Percentiles rank a stretch among this genome's conserved stretches.
phyloP scores from a whole-genome alignment of 92 coral and sea anemone genomes.

The Epizoanthus rinbou region DNA sequence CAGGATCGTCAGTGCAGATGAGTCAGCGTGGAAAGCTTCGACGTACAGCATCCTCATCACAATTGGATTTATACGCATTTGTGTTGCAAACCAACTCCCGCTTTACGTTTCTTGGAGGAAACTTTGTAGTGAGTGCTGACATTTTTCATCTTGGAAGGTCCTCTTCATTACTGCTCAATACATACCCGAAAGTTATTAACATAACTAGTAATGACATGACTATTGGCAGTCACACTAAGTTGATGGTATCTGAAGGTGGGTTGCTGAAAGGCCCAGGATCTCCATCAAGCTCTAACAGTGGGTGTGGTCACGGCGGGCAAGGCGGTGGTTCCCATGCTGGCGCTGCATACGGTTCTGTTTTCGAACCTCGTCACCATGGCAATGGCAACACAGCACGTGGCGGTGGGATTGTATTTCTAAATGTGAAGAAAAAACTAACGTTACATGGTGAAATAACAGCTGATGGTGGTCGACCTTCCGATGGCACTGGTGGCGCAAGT shows the following conservation, averaged over 20 bases:
- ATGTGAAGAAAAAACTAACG: slow-evolving; percentile 41
- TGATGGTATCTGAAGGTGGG: slow-evolving; percentile 64
- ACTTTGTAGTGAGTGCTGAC: slow-evolving; percentile 30
- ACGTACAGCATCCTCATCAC: slow-evolving; percentile 2
- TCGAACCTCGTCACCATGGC: slow-evolving; percentile 59
- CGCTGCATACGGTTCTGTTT: slow-evolving; percentile 62
- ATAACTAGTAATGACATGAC: slow-evolving; percentile 47
- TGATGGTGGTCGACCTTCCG: slow-evolving; percentile 50
- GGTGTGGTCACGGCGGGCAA: slow-evolving; percentile 71
- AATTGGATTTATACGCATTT: slow-evolving; percentile 34
- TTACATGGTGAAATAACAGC: slow-evolving; percentile 60
- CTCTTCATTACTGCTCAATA: slow-evolving; percentile 12
- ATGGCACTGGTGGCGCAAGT: slow-evolving; percentile 61
- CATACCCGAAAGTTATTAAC: slow-evolving; percentile 52
- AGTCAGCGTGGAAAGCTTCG: slow-evolving; percentile 51
- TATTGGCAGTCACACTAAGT: slow-evolving; percentile 51
- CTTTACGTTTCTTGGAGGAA: slow-evolving; percentile 38
- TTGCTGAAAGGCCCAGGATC: slow-evolving; percentile 53
- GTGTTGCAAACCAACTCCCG: slow-evolving; percentile 42
- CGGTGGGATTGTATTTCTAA: slow-evolving; percentile 57
- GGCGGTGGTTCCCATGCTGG: slow-evolving; percentile 59
- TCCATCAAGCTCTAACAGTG: slow-evolving; percentile 46
- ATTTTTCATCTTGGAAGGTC: slow-evolving; percentile 42
- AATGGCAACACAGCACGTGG: slow-evolving; percentile 66
- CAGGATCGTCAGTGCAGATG: slow-evolving; percentile 38